Evolutionary conservation across 2,113 vertebrate species (phyloP).

Genomic region (Micronycteris hirsuta): DNA sequence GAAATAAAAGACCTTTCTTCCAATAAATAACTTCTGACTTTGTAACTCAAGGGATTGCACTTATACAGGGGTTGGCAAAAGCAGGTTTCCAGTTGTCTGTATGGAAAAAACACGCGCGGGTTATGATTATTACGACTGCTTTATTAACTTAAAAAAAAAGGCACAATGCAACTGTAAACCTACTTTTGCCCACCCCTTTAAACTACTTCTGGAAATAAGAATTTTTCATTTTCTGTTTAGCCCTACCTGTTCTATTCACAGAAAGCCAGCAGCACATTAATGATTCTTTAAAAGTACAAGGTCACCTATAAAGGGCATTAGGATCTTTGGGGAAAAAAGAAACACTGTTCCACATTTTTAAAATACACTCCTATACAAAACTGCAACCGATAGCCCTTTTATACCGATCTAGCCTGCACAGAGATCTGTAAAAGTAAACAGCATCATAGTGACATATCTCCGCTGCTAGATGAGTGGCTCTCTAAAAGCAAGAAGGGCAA

Average conservation of each 20-base stretch:
- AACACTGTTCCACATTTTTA: slow-evolving; percentile 9
- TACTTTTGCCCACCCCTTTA: background rate
- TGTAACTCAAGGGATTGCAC: background rate
- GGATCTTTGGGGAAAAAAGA: background rate
- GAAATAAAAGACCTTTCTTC: background rate
- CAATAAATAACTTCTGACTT: background rate
- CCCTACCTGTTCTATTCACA: background rate
- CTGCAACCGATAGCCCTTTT: background rate
- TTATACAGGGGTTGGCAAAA: background rate
- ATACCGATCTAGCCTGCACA: background rate
- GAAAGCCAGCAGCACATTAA: background rate
- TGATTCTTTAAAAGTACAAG: background rate
- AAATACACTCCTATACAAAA: background rate
- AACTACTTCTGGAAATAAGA: background rate
- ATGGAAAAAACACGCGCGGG: no score
- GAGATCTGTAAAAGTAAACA: background rate
- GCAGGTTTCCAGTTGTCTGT: no score
- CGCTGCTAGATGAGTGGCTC: background rate
- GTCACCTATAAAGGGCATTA: background rate
- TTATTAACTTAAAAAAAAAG: no score
- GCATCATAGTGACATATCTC: background rate
- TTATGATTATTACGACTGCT: no score
- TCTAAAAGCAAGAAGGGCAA: background rate
- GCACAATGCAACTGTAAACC: no score
- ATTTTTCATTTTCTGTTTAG: background rate